These are phyloP conservation scores for Agrotis segetum DNA, from an alignment of 2,888 invertebrate species.

Conservation along the genomic window DNA sequence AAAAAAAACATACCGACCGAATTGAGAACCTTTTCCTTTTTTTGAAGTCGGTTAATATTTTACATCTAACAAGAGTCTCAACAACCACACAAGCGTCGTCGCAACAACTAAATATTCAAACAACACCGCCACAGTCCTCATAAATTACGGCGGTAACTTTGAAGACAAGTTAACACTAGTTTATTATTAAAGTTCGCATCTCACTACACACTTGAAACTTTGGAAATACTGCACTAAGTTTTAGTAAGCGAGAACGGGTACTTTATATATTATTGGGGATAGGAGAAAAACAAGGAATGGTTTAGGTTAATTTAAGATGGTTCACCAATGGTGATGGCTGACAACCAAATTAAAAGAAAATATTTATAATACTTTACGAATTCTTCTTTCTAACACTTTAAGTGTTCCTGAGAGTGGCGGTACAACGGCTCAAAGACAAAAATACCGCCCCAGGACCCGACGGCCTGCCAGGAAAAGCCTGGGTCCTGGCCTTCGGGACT, in stretches of 20 bases:
- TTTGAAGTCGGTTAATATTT: no score
- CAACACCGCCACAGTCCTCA: conserved; percentile 11
- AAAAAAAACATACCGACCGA: no score
- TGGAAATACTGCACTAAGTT: conserved; percentile 45
- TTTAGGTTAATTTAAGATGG: not conserved
- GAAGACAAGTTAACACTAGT: conserved; percentile 31
- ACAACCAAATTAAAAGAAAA: not conserved
- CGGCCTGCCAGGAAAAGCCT: no score
- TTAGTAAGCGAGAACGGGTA: conserved; percentile 10
- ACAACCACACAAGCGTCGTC: not conserved
- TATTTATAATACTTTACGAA: no score
- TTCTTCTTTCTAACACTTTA: no score
- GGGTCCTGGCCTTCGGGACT: no score
- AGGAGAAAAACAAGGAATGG: conserved; percentile 11
- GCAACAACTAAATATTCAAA: conserved; percentile 23
- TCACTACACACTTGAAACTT: conserved; percentile 28
- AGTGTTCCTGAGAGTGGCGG: no score
- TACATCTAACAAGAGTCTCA: not conserved
- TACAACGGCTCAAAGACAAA: no score
- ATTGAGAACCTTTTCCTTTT: no score
- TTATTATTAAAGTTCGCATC: conserved; percentile 54
- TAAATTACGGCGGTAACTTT: conserved; percentile 46
- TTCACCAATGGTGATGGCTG: not conserved
- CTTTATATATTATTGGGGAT: conserved; percentile 23
- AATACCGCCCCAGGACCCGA: no score